A percentile compares a stretch with the other conserved stretches of the same genome.
These are phyloP conservation scores for Urocynchramus pylzowi DNA, from an alignment of 2,113 vertebrate species.

Conservation along the genomic window DNA sequence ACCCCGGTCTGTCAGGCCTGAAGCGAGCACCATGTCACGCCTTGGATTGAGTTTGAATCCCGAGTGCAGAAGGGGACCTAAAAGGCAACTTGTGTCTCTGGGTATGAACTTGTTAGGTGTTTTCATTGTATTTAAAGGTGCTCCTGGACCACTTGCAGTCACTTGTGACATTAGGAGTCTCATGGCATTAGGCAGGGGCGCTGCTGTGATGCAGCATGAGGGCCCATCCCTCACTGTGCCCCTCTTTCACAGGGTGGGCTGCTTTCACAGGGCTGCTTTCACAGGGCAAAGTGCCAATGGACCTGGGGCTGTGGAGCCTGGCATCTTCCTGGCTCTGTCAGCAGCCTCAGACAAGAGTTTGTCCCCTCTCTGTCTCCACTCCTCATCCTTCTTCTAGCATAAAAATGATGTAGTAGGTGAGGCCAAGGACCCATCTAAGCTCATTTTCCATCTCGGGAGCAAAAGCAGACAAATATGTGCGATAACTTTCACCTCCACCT, in stretches of 20 bases:
- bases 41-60: not conserved
- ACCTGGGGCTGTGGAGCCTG: not conserved
- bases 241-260: not conserved
- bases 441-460: fast-evolving
- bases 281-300: not conserved
- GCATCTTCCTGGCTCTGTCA: not conserved
- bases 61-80: not conserved
- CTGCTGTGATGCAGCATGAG: not conserved
- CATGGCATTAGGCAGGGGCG: not conserved
- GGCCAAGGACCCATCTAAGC: not conserved
- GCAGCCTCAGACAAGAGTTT: not conserved
- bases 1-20: not conserved
- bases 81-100: not conserved
- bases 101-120: not conserved
- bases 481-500: not conserved
- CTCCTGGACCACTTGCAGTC: fast-evolving
- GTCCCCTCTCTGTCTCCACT: not conserved
- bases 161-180: not conserved
- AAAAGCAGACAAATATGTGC: not conserved
- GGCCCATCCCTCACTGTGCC: not conserved
- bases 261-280: not conserved
- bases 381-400: not conserved
- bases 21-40: not conserved
- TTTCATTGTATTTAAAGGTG: not conserved
- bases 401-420: not conserved